Evolutionary conservation across 2,888 invertebrate species (phyloP).

Genomic region (Troilus luridus): DNA sequence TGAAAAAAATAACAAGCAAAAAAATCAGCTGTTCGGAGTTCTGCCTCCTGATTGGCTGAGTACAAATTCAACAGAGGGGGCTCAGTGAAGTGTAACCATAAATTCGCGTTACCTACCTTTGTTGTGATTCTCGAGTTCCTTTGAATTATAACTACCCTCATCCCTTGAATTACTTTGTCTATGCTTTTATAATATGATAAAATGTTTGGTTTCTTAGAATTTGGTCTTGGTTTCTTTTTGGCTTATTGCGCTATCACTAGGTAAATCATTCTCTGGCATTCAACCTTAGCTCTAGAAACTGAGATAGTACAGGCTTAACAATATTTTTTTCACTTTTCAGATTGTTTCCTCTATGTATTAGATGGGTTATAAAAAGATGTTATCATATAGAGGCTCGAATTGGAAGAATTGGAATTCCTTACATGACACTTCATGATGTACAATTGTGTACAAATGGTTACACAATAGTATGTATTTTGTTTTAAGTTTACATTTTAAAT

Average conservation of each 20-base stretch:
- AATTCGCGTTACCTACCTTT: slow-evolving; percentile 12
- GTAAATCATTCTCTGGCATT: slow-evolving; percentile 69
- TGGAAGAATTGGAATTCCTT: slow-evolving; percentile 85
- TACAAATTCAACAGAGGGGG: not conserved
- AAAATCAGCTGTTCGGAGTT: not conserved
- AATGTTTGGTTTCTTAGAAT: slow-evolving; percentile 62
- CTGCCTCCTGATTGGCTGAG: not conserved
- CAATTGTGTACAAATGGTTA: slow-evolving; percentile 85
- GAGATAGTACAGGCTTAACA: slow-evolving; percentile 57
- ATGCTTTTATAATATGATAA: not conserved
- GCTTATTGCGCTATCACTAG: slow-evolving; percentile 77
- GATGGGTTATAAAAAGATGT: slow-evolving; percentile 85
- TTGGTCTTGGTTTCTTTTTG: slow-evolving; percentile 60
- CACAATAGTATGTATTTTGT: slow-evolving; percentile 76
- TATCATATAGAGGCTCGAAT: slow-evolving; percentile 85
- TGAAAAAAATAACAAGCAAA: not conserved
- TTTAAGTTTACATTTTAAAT: not conserved
- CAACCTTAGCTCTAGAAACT: not conserved
- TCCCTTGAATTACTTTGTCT: not conserved
- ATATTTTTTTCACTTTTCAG: slow-evolving; percentile 70
- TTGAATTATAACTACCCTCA: not conserved
- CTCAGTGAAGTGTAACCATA: slow-evolving; percentile 29
- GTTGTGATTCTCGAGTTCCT: slow-evolving; percentile 28
- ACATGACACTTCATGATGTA: slow-evolving; percentile 84
- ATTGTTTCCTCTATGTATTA: slow-evolving; percentile 82